Evolutionary conservation across 2,113 vertebrate genomes (phyloP), one percentile per base, ranked within the genome.

Genomic region (Psittacus erithacus): DNA sequence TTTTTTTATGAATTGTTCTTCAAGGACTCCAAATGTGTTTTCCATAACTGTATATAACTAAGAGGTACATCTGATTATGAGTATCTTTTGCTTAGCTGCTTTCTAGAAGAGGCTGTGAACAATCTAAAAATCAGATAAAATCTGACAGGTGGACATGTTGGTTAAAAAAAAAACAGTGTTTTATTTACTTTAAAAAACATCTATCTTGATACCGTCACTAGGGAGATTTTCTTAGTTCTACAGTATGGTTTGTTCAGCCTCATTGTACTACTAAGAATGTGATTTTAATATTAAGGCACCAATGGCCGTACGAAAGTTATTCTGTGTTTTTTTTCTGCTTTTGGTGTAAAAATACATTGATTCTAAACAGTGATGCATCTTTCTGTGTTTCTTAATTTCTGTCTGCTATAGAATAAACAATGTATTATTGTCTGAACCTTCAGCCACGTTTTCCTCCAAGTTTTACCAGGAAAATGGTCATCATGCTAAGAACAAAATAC

Each of bases 131-230:
- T 73, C 17, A 17, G 9, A 5, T 38, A 17, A 52, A 69, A 69
- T 74, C n/a, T 90, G 68, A 44, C 19, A 46, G 27, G 12, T 63
- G 16, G 29, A 82, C 47, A 15, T 20, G 77, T 33, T 55, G 16
- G 8, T 41, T 64, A 13, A 16, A 35, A 47, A 46, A 67, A 62
- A 27, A 85, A 52, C 78, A 92, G 78, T 71, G 68, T 96, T 92
- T 97, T 91, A 94, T 86, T 97, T 93, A 98, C 83, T 94, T 43
- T 95, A 97, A 79, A 96, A 90, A 76, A 78, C 50, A 43, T 93
- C 67, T 95, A 63, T 97, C 96, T 94, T 70, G 9, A 20, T 91
- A 65, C 90, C 83, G 62, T 94, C 60, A 59, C 83, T 59, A 69
- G 38, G 91, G 86, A 97, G 95, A 93, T 41, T 73, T 91, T 93